Evolutionary conservation across 2,797 vertebrate species (phyloP), one percentile per base, ranked within the genome.

Genomic region (Bovichtus diacanthus): DNA sequence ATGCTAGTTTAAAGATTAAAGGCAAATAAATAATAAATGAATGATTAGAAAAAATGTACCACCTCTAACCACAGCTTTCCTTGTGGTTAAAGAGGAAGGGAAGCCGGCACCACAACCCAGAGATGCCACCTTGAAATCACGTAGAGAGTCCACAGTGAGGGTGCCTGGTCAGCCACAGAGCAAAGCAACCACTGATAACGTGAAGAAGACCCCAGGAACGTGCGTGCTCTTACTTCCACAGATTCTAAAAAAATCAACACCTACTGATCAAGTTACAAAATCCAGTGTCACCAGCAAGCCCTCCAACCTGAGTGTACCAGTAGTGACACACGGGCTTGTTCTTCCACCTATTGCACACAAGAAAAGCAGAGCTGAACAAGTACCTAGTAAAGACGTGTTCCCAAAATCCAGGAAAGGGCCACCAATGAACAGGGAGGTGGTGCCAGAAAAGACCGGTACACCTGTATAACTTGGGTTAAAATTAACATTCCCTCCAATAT

Each of bases 211-310:
- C 1, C 50, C 50, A 18, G 13, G 15, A 56, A 25, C 5, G 18
- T 1, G 1, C 12, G 3, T 0, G 0, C 4, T 0, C 58, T 38
- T 1, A 5, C 19, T 21, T 2, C 8, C 13, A 49, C 13, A 23
- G 9, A 10, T 13, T 31, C 19, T 0, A 8, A 0, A 21, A 27
- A 21, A 29, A 31, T 10, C 47, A 15, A 34, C 8, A 25, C 39
- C 16, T 31, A 29, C 29, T 31, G 29, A 31, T 31, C 5, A 31
- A 1, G 29, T 29, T 18, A 36, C 47, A 27, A 51, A 3, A 18
- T 46, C 15, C 15, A 56, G 6, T 3, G 2, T n/a, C 0, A 18
- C 8, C 8, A 4, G 12, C 2, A 21, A 5, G 13, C 36, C 34
- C 8, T 2, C 34, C 13, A 18, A 70, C 41, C 8, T 18, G 6